These are phyloP conservation scores for Coracopsis vasa DNA, from an alignment of 2,113 vertebrate genomes.

Conservation along the genomic window DNA sequence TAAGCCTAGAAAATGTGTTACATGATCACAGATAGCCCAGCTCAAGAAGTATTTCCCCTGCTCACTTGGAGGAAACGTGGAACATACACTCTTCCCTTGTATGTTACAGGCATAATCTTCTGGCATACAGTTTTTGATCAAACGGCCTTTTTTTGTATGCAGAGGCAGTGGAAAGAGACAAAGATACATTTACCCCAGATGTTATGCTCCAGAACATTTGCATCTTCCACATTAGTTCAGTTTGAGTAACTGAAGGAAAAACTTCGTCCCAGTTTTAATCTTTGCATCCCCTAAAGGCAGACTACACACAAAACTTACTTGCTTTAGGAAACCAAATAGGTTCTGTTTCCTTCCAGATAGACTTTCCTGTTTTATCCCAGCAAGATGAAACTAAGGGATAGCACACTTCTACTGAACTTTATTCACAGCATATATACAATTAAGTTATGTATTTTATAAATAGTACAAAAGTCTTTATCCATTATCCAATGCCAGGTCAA, in stretches of 20 bases:
- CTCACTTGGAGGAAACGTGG: accelerated
- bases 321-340: not conserved
- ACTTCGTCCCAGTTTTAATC: not conserved
- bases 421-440: slow-evolving; percentile 40
- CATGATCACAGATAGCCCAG: accelerated
- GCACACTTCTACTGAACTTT: slow-evolving; percentile 45
- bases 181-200: not conserved
- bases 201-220: not conserved
- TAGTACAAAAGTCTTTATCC: slow-evolving; percentile 61
- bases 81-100: not conserved
- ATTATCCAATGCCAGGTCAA: slow-evolving; percentile 71
- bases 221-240: not conserved
- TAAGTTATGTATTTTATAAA: slow-evolving; percentile 21
- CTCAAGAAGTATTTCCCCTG: no score
- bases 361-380: not conserved
- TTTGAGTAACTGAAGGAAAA: not conserved
- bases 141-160: not conserved
- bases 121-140: not conserved
- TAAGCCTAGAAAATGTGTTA: not conserved
- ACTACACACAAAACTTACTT: not conserved
- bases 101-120: not conserved
- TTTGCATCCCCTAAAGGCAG: not conserved
- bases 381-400: not conserved
- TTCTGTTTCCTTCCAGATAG: not conserved
- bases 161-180: not conserved